Evolutionary conservation across 2,888 invertebrate genomes (phyloP).

Genomic region (Helleia helle): DNA sequence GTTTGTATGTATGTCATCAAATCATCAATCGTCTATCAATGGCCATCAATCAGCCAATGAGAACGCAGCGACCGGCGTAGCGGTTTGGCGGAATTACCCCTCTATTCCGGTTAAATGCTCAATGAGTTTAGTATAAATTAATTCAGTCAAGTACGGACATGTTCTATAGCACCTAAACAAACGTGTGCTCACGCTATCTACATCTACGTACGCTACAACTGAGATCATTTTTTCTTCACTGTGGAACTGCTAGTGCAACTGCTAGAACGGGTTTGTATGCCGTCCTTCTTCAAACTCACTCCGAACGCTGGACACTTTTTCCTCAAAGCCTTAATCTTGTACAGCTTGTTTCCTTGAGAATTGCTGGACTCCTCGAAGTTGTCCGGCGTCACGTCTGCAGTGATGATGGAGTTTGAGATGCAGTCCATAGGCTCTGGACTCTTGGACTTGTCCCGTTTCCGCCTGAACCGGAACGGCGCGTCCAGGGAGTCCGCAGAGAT

Average conservation of each 20-base stretch:
- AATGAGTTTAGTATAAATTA: constrained; percentile 42
- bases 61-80: too few species aligned
- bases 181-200: constrained; percentile 41
- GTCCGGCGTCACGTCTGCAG: constrained; percentile 58
- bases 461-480: constrained; percentile 55
- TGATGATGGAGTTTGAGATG: constrained; percentile 50
- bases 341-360: constrained; percentile 65
- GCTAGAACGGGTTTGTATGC: constrained; percentile 61
- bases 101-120: too few species aligned
- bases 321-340: constrained; percentile 63
- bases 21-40: too few species aligned
- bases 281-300: constrained; percentile 58
- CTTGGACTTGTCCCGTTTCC: constrained; percentile 59
- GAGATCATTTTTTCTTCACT: constrained; percentile 69
- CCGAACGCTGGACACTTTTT: constrained; percentile 62
- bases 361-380: constrained; percentile 60
- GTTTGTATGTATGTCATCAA: too few species aligned
- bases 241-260: constrained; percentile 53
- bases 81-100: too few species aligned
- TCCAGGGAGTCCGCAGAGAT: constrained; percentile 64
- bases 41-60: too few species aligned
- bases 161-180: constrained; percentile 30
- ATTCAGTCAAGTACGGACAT: constrained; percentile 33
- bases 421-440: constrained; percentile 68
- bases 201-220: constrained; percentile 30